Evolutionary conservation across 2,113 vertebrate genomes (phyloP).

Genomic region (Paramisgurnus dabryanus): DNA sequence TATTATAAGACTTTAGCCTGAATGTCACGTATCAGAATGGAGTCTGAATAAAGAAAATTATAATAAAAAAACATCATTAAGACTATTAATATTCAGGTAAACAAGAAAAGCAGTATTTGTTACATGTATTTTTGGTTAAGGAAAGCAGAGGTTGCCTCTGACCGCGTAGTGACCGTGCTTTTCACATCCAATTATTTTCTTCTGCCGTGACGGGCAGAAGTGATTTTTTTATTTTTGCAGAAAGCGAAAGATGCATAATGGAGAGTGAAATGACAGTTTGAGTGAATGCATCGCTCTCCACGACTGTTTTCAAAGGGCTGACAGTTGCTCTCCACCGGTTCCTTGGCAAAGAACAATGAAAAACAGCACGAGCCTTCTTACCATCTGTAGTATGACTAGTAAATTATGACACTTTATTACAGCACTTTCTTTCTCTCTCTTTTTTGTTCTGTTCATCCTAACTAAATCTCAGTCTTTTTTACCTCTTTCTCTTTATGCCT

Average conservation of each 20-base stretch:
- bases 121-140: conserved; percentile 10
- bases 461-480: neutral
- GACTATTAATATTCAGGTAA: neutral
- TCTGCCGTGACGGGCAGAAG: conserved; percentile 19
- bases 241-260: conserved; percentile 31
- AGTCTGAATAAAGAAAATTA: neutral
- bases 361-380: conserved; percentile 44
- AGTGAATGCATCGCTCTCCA: conserved; percentile 14
- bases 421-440: conserved; percentile 19
- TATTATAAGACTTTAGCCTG: no score
- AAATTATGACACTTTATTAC: conserved; percentile 57
- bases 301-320: conserved; percentile 44
- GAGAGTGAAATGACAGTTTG: conserved; percentile 34
- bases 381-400: conserved; percentile 46
- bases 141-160: conserved; percentile 24
- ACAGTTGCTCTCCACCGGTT: conserved; percentile 35
- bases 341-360: conserved; percentile 45
- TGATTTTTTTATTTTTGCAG: neutral
- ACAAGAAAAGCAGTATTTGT: neutral
- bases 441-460: neutral
- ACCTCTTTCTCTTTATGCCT: neutral
- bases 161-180: neutral
- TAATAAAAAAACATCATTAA: neutral
- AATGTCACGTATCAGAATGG: no score
- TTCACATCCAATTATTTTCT: conserved; percentile 50